Percentiles rank a stretch among this genome's conserved stretches.
Evolutionary conservation across 1,140 invertebrate genomes (phyloP).

Genomic region (Fopius arisanus): DNA sequence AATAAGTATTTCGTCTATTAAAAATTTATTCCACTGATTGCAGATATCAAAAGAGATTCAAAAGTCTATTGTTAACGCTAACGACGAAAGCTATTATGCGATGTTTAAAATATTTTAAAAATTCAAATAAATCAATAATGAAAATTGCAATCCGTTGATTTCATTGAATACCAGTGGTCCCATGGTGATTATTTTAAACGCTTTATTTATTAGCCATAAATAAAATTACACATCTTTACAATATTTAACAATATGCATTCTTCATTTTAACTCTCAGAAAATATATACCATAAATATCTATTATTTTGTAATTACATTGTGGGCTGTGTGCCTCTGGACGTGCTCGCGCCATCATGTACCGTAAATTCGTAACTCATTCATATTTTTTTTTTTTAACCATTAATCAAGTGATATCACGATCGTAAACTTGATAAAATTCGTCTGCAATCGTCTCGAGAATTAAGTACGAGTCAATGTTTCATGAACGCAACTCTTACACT

Average conservation of each 20-base stretch:
- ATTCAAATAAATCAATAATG: slow-evolving; percentile 50
- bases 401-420: background rate
- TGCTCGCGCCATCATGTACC: slow-evolving; percentile 18
- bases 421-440: background rate
- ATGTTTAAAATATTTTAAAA: slow-evolving; percentile 52
- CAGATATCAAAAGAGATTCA: background rate
- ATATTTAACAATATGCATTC: slow-evolving; percentile 56
- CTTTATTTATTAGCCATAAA: slow-evolving; percentile 66
- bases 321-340: slow-evolving; percentile 20
- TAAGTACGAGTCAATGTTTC: background rate
- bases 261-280: slow-evolving; percentile 61
- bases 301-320: background rate
- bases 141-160: slow-evolving; percentile 35
- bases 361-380: slow-evolving; percentile 2
- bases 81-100: slow-evolving; percentile 44
- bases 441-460: background rate
- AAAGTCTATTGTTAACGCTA: slow-evolving; percentile 47
- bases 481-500: background rate
- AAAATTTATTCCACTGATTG: slow-evolving; percentile 2
- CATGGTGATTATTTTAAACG: slow-evolving; percentile 51
- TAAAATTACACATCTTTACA: slow-evolving; percentile 67
- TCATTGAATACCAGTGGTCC: background rate
- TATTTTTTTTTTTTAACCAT: background rate
- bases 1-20: background rate
- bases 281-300: slow-evolving; percentile 48